Percentiles rank a stretch among this genome's conserved stretches.
Evolutionary conservation across 2,888 invertebrate species (phyloP).

Genomic region (Lacanobia wlatinum): DNA sequence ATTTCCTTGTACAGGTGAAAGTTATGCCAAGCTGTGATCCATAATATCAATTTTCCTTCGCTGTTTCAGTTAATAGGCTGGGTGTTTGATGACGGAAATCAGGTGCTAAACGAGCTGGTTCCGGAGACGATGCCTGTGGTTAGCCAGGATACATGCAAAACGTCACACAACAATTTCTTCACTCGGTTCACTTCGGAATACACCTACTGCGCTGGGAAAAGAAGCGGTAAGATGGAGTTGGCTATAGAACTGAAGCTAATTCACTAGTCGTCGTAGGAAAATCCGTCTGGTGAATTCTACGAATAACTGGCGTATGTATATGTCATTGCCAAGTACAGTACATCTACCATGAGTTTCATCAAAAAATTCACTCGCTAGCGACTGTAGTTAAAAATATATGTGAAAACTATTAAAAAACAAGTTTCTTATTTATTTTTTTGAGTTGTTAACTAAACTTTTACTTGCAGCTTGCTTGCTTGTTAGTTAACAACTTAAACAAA

Average conservation of each 20-base stretch:
- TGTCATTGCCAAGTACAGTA: too few relatives aligned
- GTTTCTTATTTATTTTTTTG: too few relatives aligned
- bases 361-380: too few relatives aligned
- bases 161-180: conserved; percentile 91
- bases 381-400: too few relatives aligned
- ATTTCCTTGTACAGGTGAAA: not conserved
- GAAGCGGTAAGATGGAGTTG: conserved; percentile 17
- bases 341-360: too few relatives aligned
- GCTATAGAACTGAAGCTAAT: not conserved
- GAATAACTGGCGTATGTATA: too few relatives aligned
- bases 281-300: too few relatives aligned
- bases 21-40: not conserved
- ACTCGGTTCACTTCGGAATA: conserved; percentile 88
- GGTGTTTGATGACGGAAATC: conserved; percentile 91
- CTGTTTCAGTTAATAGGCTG: conserved; percentile 86
- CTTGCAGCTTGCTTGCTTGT: too few relatives aligned
- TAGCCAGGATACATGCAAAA: conserved; percentile 90
- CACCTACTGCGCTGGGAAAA: conserved; percentile 88
- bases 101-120: conserved; percentile 90
- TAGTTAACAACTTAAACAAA: too few relatives aligned
- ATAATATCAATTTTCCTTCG: not conserved
- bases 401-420: too few relatives aligned
- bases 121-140: conserved; percentile 91
- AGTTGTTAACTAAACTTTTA: too few relatives aligned
- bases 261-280: too few relatives aligned